Conservation (phyloP, 1,140 invertebrate genomes). For the Aphelenchoides avenae region DNA sequence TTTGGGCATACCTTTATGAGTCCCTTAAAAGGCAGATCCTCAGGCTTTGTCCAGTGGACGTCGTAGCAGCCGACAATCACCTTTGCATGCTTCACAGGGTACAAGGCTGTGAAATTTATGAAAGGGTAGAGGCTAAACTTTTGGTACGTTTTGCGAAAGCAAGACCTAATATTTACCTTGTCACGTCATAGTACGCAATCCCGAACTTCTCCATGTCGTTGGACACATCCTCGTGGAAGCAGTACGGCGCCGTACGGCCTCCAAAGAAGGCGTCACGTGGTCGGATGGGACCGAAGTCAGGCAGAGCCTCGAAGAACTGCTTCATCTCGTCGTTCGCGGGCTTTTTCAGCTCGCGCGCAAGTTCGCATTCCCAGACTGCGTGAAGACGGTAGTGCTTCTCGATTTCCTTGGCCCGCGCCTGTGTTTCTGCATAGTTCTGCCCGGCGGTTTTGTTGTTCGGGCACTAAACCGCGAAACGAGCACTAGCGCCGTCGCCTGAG, state of each 20-base stretch:
- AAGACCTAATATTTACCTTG: too few relatives aligned
- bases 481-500: too few relatives aligned
- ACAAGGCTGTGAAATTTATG: not conserved
- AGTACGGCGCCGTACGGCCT: not conserved
- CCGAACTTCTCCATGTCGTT: not conserved
- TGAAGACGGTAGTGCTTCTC: too few relatives aligned
- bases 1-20: too few relatives aligned
- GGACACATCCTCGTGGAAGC: not conserved
- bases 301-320: not conserved
- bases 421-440: too few relatives aligned
- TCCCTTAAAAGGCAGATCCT: not conserved
- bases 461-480: too few relatives aligned
- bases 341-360: not conserved
- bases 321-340: not conserved
- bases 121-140: conserved; percentile 3
- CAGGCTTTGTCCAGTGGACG: not conserved
- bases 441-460: too few relatives aligned
- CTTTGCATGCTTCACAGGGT: not conserved
- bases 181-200: conserved; percentile 3
- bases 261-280: not conserved
- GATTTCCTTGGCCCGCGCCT: too few relatives aligned
- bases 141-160: too few relatives aligned
- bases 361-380: conserved; percentile 5
- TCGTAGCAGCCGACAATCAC: not conserved
- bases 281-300: not conserved